Evolutionary conservation across 2,113 vertebrate genomes (phyloP).

Genomic region (Canis aureus): DNA sequence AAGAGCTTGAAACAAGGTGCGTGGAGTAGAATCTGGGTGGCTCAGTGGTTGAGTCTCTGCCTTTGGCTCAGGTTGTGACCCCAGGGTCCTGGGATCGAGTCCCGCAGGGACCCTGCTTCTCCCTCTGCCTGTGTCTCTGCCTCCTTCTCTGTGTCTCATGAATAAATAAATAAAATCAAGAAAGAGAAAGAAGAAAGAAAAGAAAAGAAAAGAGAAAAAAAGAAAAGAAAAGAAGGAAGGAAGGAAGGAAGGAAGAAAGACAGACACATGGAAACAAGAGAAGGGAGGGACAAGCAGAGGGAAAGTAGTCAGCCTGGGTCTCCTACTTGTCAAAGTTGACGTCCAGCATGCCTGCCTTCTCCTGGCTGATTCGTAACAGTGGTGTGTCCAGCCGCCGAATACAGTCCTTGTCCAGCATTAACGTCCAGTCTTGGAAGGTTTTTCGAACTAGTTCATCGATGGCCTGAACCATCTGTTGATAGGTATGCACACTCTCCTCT

Average conservation of each 20-base stretch:
- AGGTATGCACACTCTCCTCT: slow-evolving; percentile 84
- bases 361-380: slow-evolving; percentile 86
- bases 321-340: slow-evolving; percentile 93
- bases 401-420: slow-evolving; percentile 87
- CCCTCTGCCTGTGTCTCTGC: too few species aligned
- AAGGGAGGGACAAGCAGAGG: too few species aligned
- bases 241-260: background rate
- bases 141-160: too few species aligned
- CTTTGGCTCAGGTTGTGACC: too few species aligned
- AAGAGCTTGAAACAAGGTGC: background rate
- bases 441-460: slow-evolving; percentile 90
- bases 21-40: too few species aligned
- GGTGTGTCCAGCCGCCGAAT: slow-evolving; percentile 89
- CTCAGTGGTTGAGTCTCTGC: too few species aligned
- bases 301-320: background rate
- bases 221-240: too few species aligned
- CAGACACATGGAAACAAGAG: background rate
- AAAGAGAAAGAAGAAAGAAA: too few species aligned
- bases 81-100: too few species aligned
- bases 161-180: too few species aligned
- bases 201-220: too few species aligned
- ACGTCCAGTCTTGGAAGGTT: slow-evolving; percentile 91
- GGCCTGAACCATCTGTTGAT: slow-evolving; percentile 86
- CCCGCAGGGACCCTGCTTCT: too few species aligned
- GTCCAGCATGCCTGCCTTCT: slow-evolving; percentile 87